phyloP scores from a whole-genome alignment of 2,113 vertebrate genomes.

The Microtus pennsylvanicus region DNA sequence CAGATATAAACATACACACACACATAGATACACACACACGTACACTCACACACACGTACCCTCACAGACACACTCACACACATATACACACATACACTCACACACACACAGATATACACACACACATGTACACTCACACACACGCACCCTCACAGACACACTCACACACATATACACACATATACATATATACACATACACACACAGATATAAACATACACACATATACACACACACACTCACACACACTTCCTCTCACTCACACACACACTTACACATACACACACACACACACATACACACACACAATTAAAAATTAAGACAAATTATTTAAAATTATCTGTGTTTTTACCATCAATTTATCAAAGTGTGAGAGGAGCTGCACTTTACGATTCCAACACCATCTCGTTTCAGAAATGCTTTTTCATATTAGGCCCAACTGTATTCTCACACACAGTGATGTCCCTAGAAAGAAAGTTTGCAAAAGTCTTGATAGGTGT shows the following conservation, averaged over 20 bases:
- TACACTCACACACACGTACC: background rate
- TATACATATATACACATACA: accelerated
- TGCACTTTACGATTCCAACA: background rate
- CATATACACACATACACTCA: background rate
- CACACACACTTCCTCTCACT: background rate
- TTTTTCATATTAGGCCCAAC: conserved; percentile 27
- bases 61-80: background rate
- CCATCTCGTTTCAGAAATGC: background rate
- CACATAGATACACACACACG: background rate
- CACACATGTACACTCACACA: no score
- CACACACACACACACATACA: no score
- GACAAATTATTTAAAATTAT: conserved; percentile 21
- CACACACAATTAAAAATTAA: background rate
- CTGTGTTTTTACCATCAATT: conserved; percentile 27
- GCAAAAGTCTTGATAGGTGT: background rate
- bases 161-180: background rate
- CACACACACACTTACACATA: background rate
- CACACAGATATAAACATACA: background rate
- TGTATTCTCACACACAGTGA: conserved; percentile 6
- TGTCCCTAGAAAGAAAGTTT: conserved; percentile 33
- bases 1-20: no score
- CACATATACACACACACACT: background rate
- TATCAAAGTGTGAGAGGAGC: conserved; percentile 1
- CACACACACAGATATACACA: background rate
- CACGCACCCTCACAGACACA: no score